Conservation (phyloP, 2,797 vertebrate species). For the Falco peregrinus region DNA sequence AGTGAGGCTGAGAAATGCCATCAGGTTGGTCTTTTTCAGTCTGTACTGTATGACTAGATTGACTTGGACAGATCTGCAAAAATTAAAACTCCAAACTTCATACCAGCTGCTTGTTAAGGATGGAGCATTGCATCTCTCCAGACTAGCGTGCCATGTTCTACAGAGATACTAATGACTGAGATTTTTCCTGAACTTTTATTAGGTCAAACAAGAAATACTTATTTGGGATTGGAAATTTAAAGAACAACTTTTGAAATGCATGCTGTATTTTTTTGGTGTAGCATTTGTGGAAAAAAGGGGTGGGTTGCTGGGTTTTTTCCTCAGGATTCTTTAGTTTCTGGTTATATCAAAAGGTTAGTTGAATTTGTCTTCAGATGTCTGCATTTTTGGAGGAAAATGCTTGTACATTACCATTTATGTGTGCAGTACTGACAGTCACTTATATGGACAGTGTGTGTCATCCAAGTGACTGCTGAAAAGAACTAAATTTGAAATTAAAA, state of each 20-base stretch:
- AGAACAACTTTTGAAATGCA: background rate
- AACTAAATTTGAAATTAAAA: background rate
- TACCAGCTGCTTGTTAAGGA: background rate
- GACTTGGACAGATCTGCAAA: background rate
- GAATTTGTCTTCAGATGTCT: background rate
- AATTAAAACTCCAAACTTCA: background rate
- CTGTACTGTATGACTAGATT: background rate
- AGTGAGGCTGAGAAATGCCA: background rate
- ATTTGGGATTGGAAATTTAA: background rate
- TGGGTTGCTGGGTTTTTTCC: background rate
- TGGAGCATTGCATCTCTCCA: background rate
- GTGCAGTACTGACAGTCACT: background rate
- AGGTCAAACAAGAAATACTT: background rate
- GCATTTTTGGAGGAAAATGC: background rate
- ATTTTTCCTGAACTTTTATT: background rate
- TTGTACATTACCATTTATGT: background rate
- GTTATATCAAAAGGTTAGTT: background rate
- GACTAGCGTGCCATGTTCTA: background rate
- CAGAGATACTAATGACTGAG: background rate
- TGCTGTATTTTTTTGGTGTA: background rate
- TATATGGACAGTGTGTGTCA: background rate
- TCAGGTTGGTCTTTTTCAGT: background rate
- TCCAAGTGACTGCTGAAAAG: background rate
- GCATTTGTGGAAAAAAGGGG: background rate
- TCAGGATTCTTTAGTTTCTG: background rate